Evolutionary conservation across 2,888 invertebrate genomes (phyloP).

Genomic region (Cantharis rufa): DNA sequence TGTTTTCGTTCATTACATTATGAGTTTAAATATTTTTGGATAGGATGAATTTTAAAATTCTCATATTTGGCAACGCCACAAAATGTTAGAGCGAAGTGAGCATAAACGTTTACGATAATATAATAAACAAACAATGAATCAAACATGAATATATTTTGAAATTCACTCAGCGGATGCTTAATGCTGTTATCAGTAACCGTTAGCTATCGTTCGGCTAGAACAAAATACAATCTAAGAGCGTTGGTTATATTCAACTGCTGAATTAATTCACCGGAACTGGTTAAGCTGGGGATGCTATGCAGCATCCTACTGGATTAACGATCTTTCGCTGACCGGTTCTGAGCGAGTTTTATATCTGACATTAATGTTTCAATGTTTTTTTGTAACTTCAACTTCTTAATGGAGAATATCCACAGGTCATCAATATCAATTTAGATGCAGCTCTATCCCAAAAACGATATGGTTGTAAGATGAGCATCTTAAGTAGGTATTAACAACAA

Average conservation of each 20-base stretch:
- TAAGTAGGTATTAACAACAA: too few relatives aligned
- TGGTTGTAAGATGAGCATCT: too few relatives aligned
- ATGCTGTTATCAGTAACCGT: conserved; percentile 48
- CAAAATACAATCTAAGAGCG: conserved; percentile 10
- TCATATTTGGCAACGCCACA: neutral
- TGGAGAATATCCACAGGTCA: neutral
- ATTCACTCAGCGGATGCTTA: neutral
- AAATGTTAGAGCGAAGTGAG: neutral
- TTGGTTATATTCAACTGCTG: conserved; percentile 38
- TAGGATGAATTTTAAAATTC: neutral
- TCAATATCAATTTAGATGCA: neutral
- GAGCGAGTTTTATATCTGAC: neutral
- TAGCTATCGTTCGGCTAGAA: conserved; percentile 4
- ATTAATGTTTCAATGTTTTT: neutral
- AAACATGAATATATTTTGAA: neutral
- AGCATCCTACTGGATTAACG: conserved; percentile 33
- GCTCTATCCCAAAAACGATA: neutral
- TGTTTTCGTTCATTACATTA: too few relatives aligned
- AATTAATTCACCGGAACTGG: conserved; percentile 50
- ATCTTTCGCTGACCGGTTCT: conserved; percentile 5
- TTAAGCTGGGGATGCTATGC: conserved; percentile 37
- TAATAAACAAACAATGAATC: neutral
- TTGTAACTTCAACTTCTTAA: neutral
- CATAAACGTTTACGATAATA: neutral
- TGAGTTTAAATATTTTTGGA: too few relatives aligned